These are phyloP conservation scores for Holcopasites calliopsidis DNA, from an alignment of 1,140 invertebrate genomes.

Conservation along the genomic window DNA sequence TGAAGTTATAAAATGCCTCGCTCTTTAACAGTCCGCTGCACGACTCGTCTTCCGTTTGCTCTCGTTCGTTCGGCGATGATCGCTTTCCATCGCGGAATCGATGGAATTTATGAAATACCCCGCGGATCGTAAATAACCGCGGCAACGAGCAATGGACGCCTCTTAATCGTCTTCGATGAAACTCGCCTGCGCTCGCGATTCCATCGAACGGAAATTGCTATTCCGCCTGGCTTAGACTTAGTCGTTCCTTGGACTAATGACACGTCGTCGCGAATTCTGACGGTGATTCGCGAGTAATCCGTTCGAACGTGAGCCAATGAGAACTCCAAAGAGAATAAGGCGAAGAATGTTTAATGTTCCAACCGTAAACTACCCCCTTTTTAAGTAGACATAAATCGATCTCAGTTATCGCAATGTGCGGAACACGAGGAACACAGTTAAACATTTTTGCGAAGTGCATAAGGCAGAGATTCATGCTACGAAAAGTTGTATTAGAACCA, in stretches of 20 bases:
- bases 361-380: too few species aligned
- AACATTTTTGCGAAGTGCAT: too few species aligned
- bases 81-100: background rate
- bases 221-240: background rate
- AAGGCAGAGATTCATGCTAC: too few species aligned
- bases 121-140: background rate
- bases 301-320: background rate
- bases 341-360: too few species aligned
- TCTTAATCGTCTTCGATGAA: background rate
- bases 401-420: too few species aligned
- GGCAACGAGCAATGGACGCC: background rate
- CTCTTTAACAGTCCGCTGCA: background rate
- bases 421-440: too few species aligned
- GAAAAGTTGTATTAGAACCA: too few species aligned
- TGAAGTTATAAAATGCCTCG: slow-evolving; percentile 38
- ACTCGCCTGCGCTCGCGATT: too few species aligned
- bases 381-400: too few species aligned
- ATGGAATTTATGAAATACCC: slow-evolving; percentile 14
- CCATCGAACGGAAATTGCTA: background rate
- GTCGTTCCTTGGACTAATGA: background rate
- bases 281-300: background rate
- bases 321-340: too few species aligned
- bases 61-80: background rate
- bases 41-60: background rate
- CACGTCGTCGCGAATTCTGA: background rate